Evolutionary conservation across 2,113 vertebrate genomes (phyloP), one percentile per base, ranked within the genome.

Genomic region (Oceanites oceanicus): DNA sequence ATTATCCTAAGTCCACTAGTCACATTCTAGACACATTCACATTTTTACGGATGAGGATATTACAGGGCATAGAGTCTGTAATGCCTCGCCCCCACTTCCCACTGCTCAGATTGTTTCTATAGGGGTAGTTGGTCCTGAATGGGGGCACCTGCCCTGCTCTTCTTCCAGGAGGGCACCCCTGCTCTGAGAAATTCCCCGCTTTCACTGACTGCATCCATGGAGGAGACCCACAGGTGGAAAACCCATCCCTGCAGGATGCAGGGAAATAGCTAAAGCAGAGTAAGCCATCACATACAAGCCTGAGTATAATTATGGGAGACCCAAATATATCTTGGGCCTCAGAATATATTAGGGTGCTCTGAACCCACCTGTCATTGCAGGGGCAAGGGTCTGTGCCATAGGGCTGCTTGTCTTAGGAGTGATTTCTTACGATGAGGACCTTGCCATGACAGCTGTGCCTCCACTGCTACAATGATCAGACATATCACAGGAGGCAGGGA

Each of bases 51-150:
- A 52, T 44, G 44, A 72, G 18, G 67, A 21, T 67, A 67, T 78
- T 55, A 20, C 23, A 76, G 2, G 2, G 14, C 27, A 30, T 12
- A 15, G 42, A 68, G 15, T 36, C 0, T 0, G 1, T 71, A 50
- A 92, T 86, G 34, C 18, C 49, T 91, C 6, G 2, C 10, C 44
- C 25, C 8, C 14, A 38, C 27, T 66, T 85, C 10, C 27, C 62
- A 44, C 15, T 56, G 62, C 40, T 80, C 23, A 44, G 14, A 11
- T 52, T 56, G 11, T 80, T 95, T 49, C 72, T 26, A 49, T 32
- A 38, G 45, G 13, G 13, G 7, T 19, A 27, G 27, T 15, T 49
- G 23, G 25, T 58, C 27, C 58, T 86, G 45, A 68, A 52, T 27
- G 29, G 29, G 27, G 7, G 7, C 8, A 56, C 13, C n/a, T 87